These are phyloP conservation scores for Meliscaeva auricollis DNA, from an alignment of 2,888 invertebrate genomes.

Conservation along the genomic window DNA sequence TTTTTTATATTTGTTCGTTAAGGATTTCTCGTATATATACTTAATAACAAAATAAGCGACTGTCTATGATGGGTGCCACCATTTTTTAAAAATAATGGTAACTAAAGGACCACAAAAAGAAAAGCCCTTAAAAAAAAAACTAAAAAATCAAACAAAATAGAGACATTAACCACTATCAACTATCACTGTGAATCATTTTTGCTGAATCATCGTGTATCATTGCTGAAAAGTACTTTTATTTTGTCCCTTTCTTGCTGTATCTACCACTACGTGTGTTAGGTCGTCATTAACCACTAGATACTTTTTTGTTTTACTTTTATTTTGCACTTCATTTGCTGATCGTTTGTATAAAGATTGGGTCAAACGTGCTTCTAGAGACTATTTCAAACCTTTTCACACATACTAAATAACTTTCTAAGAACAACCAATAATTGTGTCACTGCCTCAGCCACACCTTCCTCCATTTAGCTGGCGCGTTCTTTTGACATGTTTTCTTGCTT, in stretches of 20 bases:
- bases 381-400: background rate
- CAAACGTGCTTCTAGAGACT: background rate
- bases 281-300: background rate
- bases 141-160: no score
- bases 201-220: no score
- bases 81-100: no score
- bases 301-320: background rate
- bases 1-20: no score
- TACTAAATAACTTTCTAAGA: background rate
- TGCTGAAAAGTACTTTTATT: background rate
- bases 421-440: slow-evolving; percentile 8
- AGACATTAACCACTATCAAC: no score
- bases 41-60: no score
- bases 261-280: background rate
- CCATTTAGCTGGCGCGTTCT: background rate
- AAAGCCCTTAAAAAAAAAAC: no score
- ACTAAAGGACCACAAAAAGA: no score
- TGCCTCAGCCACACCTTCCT: background rate
- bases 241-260: background rate
- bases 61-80: no score
- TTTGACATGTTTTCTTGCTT: background rate
- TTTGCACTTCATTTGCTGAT: background rate
- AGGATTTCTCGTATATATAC: no score
- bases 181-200: no score
- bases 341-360: background rate